Percentiles rank a stretch among this genome's conserved stretches.
These are phyloP conservation scores for Typhlomys cinereus DNA, from an alignment of 2,113 vertebrate genomes.

Conservation along the genomic window DNA sequence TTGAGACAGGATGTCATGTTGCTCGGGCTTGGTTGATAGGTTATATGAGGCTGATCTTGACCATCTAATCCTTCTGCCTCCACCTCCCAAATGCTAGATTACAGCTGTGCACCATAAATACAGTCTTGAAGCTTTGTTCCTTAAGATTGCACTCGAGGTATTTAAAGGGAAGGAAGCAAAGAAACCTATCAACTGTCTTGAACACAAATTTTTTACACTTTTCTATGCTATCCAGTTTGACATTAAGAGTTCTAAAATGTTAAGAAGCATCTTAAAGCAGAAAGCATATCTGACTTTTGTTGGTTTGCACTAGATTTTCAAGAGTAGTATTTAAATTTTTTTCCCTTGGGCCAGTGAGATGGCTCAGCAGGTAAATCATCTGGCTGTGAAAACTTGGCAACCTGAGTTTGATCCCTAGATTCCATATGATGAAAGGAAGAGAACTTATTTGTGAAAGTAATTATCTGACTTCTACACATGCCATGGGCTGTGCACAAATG, in stretches of 20 bases:
- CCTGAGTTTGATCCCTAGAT: no score
- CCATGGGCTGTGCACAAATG: no score
- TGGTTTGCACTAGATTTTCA: slow-evolving; percentile 45
- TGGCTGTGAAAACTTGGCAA: no score
- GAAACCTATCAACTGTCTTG: background rate
- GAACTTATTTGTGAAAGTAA: no score
- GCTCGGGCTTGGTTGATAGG: background rate
- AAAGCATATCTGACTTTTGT: background rate
- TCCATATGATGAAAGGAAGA: no score
- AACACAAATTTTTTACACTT: background rate
- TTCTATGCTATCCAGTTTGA: background rate
- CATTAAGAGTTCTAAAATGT: background rate
- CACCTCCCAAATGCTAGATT: background rate
- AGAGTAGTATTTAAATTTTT: background rate
- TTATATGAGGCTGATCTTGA: background rate
- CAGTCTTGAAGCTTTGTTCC: background rate
- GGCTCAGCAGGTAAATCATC: no score
- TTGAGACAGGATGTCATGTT: background rate
- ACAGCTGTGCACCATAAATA: background rate
- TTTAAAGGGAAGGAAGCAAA: background rate
- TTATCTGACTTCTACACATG: no score
- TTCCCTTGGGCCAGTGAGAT: no score
- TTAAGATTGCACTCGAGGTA: background rate
- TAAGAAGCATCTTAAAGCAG: background rate
- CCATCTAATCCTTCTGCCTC: background rate